Conservation (phyloP, 2,797 vertebrate species). For the Labroides dimidiatus region DNA sequence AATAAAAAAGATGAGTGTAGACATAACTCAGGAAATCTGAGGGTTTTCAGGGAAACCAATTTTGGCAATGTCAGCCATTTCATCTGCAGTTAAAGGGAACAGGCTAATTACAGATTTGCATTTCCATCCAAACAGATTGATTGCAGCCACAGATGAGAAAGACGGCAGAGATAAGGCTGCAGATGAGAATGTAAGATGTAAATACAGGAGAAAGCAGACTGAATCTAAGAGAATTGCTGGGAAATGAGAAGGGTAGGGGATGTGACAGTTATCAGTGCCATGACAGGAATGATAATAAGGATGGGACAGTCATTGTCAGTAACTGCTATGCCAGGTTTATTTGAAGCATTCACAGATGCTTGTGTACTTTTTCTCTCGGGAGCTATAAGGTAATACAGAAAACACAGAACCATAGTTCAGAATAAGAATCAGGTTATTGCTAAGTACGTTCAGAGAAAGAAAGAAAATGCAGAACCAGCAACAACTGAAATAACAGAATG, state of each 20-base stretch:
- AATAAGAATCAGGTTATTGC: too few relatives aligned
- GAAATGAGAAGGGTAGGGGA: neutral
- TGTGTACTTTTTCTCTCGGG: neutral
- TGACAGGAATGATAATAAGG: conserved; percentile 46
- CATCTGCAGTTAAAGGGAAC: conserved; percentile 31
- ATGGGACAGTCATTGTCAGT: neutral
- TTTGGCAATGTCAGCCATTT: conserved; percentile 36
- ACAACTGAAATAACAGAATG: too few relatives aligned
- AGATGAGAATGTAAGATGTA: conserved; percentile 9
- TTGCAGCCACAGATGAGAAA: conserved; percentile 3
- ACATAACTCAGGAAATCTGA: neutral
- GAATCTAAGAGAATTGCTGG: conserved; percentile 4
- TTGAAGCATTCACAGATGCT: conserved; percentile 7
- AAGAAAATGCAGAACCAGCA: too few relatives aligned
- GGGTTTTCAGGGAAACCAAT: conserved; percentile 34
- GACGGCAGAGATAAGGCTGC: neutral
- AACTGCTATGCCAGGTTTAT: conserved; percentile 14
- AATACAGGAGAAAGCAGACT: conserved; percentile 8
- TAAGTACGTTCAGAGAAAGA: too few relatives aligned
- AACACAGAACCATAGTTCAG: too few relatives aligned
- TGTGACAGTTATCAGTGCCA: conserved; percentile 25
- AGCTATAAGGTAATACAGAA: neutral
- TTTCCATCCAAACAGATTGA: conserved; percentile 43
- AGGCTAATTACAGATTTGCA: conserved; percentile 55
- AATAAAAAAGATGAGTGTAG: neutral